phyloP scores from a whole-genome alignment of 2,797 vertebrate genomes.

The Borostomias antarcticus region DNA sequence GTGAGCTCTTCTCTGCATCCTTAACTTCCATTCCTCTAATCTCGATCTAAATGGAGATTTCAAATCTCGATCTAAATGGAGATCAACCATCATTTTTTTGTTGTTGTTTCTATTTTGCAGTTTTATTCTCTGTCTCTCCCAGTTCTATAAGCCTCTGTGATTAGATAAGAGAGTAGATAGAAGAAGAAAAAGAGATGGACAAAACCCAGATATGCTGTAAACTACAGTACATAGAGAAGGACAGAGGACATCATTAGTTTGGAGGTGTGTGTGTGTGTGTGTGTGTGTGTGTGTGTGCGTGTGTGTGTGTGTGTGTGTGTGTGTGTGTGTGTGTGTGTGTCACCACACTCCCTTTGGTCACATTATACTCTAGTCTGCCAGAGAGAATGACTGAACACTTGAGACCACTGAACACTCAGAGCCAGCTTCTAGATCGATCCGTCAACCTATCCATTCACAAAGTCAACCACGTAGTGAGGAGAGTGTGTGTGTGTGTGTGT shows the following conservation, averaged over 20 bases:
- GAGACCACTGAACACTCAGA: slow-evolving; percentile 55
- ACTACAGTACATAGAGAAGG: slow-evolving; percentile 50
- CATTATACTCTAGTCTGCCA: slow-evolving; percentile 65
- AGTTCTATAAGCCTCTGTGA: slow-evolving; percentile 3
- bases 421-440: slow-evolving; percentile 29
- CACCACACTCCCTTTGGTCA: slow-evolving; percentile 56
- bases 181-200: slow-evolving; percentile 40
- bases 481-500: slow-evolving; percentile 27
- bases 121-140: background rate
- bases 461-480: slow-evolving; percentile 49
- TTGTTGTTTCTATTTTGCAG: background rate
- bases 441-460: slow-evolving; percentile 58
- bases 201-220: slow-evolving; percentile 53
- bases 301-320: slow-evolving; percentile 14
- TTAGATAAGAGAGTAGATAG: slow-evolving; percentile 27
- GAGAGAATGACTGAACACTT: slow-evolving; percentile 26
- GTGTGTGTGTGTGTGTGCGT: slow-evolving; percentile 20
- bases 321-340: slow-evolving; percentile 13
- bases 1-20: slow-evolving; percentile 42
- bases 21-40: slow-evolving; percentile 24
- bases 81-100: background rate
- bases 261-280: slow-evolving; percentile 29
- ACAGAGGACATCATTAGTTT: slow-evolving; percentile 54
- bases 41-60: too few relatives aligned
- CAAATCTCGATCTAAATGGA: background rate